Evolutionary conservation across 2,888 invertebrate genomes (phyloP).

Genomic region (Exocentrus adspersus): DNA sequence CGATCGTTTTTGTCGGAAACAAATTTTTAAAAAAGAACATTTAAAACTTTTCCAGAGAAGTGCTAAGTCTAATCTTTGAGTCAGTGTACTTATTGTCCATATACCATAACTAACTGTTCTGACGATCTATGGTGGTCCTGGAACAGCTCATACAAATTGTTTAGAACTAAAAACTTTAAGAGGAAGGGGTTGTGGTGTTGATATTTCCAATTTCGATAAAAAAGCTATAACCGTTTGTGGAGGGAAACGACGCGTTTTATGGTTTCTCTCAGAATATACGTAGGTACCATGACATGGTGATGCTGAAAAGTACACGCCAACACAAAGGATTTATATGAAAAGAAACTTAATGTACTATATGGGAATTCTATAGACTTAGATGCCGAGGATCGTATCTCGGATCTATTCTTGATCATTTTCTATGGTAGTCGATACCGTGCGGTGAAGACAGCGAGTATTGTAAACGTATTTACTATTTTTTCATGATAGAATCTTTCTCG

Average conservation of each 20-base stretch:
- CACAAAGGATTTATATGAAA: slow-evolving; percentile 19
- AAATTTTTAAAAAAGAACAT: too few species aligned
- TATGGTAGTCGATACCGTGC: slow-evolving; percentile 13
- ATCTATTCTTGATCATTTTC: slow-evolving; percentile 20
- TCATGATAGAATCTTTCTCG: slow-evolving; percentile 5
- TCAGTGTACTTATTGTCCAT: too few species aligned
- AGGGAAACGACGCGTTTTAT: neutral
- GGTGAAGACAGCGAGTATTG: neutral
- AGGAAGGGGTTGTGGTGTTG: too few species aligned
- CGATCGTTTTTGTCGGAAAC: too few species aligned
- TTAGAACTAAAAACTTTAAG: too few species aligned
- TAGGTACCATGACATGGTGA: neutral
- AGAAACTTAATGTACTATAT: slow-evolving; percentile 8
- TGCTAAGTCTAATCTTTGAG: too few species aligned
- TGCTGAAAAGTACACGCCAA: neutral
- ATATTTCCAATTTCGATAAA: neutral
- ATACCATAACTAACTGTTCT: too few species aligned
- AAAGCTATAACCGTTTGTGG: neutral
- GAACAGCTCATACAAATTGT: too few species aligned
- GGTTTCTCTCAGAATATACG: neutral
- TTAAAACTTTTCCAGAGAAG: too few species aligned
- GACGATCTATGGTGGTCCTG: too few species aligned
- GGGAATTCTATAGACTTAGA: slow-evolving; percentile 17
- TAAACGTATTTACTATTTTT: slow-evolving; percentile 10
- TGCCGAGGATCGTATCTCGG: neutral